phyloP scores from a whole-genome alignment of 2,113 vertebrate genomes.

The Tupaia chinensis region DNA sequence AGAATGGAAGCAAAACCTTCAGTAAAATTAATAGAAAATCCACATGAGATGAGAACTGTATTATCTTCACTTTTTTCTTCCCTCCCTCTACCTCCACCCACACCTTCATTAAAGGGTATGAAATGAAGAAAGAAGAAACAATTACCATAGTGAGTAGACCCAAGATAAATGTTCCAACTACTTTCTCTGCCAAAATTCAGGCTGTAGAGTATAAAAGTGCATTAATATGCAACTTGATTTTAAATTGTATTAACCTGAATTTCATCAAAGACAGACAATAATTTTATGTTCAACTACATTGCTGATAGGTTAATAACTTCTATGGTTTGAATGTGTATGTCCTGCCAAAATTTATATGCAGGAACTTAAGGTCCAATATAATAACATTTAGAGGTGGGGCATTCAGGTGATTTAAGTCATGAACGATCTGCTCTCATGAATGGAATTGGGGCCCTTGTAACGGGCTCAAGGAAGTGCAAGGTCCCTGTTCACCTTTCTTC shows the following conservation, averaged over 20 bases:
- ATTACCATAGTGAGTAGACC: neutral
- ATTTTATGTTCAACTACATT: neutral
- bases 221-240: neutral
- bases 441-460: neutral
- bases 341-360: neutral
- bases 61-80: neutral
- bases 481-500: neutral
- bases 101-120: neutral
- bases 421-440: neutral
- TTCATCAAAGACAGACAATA: neutral
- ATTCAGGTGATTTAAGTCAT: neutral
- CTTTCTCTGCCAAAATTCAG: slow-evolving; percentile 26
- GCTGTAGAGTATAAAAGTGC: neutral
- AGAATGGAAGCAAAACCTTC: neutral
- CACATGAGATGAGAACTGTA: neutral
- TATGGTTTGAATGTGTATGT: neutral
- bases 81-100: neutral
- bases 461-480: neutral
- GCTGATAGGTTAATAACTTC: neutral
- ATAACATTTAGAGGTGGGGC: neutral
- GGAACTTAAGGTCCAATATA: neutral
- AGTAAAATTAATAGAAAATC: slow-evolving; percentile 42
- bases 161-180: neutral
- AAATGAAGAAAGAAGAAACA: slow-evolving; percentile 17
- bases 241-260: neutral